Evolutionary conservation across 2,888 invertebrate species (phyloP), one percentile per base, ranked within the genome.

Genomic region (Mechanitis messenoides): DNA sequence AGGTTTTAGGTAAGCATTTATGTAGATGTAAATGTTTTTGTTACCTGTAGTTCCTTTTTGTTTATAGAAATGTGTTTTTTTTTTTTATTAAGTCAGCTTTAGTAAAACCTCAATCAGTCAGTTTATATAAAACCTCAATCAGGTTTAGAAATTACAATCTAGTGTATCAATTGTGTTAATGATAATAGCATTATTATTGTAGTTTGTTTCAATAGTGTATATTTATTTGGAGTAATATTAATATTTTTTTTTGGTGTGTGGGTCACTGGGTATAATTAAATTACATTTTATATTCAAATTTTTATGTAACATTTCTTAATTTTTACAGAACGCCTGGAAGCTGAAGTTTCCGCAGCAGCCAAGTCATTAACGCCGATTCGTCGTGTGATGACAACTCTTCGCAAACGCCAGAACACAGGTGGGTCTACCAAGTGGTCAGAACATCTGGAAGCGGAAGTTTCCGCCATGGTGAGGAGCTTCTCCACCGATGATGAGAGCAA

Each of bases 361-460:
- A 81, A 76, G 68, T 71, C 73, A 11, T 77, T 79, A 63, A 80
- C 76, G 1, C 89, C 85, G 0, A 63, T 89, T 60, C 74, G 78
- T 66, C 78, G 71, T 3, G 81, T 89, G 61, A 80, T 79, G 74
- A 84, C 80, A 56, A 79, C 78, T 1, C 80, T 83, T 2, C 71
- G 87, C 61, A 69, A 80, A 0, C 73, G 85, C 3, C 84, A 83
- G 56, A 89, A 89, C 62, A 85, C 88, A 47, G 87, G 88, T 85
- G 70, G 73, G 73, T 65, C 46, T 56, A 59, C 61, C 62, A 66
- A 66, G 54, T 66, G 66, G 66, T 65, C 57, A 53, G 64, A 61
- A n/a, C 64, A 64, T 20, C 64, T 66, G 33, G 66, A 66, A 55
- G 66, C 64, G 31, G 66, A 66, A 56, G 66, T 64, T 33, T 55